Conservation (phyloP, 2,888 invertebrate species). For the Drosophila prostipennis region DNA sequence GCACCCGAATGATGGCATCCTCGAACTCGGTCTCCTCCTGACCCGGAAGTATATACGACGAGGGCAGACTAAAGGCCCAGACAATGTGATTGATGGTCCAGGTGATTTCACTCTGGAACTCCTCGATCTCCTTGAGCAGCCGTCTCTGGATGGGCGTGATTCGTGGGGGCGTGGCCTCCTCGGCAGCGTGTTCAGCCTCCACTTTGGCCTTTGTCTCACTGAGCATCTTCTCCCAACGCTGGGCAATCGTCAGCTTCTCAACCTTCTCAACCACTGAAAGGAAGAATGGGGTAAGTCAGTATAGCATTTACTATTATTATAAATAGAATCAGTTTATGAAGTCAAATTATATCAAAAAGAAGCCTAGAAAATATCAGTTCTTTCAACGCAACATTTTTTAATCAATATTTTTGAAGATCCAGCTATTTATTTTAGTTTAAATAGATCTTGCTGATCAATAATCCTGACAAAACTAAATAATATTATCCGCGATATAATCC, state of each 20-base stretch:
- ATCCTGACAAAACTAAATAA: no score
- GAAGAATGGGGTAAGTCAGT: background rate
- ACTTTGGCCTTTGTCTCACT: constrained; percentile 85
- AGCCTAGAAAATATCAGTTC: no score
- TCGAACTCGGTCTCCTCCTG: constrained; percentile 83
- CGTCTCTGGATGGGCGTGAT: constrained; percentile 78
- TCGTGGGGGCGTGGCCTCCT: constrained; percentile 69
- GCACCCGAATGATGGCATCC: constrained; percentile 81
- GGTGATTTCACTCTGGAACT: constrained; percentile 85
- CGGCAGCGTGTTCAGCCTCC: constrained; percentile 80
- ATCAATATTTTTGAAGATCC: no score
- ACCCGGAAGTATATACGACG: constrained; percentile 82
- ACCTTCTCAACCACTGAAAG: constrained; percentile 56
- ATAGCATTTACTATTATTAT: no score
- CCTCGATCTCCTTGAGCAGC: constrained; percentile 84
- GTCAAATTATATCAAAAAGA: no score
- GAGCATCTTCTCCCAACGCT: constrained; percentile 86
- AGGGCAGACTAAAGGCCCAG: constrained; percentile 83
- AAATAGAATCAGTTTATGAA: no score
- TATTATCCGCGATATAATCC: no score
- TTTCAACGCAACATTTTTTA: no score
- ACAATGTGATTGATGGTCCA: constrained; percentile 84
- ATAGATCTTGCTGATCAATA: no score
- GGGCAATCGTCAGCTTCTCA: constrained; percentile 85
- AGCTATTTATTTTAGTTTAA: no score